Evolutionary conservation across 2,888 invertebrate genomes (phyloP).

Genomic region (Sericinus montela): DNA sequence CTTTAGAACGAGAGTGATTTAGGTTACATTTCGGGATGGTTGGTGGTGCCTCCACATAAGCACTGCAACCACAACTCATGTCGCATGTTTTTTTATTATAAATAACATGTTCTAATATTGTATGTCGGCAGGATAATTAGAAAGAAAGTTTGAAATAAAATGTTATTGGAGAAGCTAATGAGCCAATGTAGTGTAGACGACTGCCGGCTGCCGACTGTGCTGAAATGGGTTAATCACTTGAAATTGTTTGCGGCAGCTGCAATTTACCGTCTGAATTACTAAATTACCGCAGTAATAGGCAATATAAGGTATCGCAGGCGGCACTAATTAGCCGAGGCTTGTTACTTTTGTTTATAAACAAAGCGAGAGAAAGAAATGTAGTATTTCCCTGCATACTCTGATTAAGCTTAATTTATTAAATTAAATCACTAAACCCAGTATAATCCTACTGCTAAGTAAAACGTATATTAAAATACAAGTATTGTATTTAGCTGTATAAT

Average conservation of each 20-base stretch:
- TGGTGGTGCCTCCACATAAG: too few species aligned
- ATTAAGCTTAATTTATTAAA: too few species aligned
- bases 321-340: slow-evolving; percentile 34
- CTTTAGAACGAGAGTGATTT: too few species aligned
- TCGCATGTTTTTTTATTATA: too few species aligned
- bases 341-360: slow-evolving; percentile 23
- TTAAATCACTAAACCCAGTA: too few species aligned
- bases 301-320: slow-evolving; percentile 32
- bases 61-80: too few species aligned
- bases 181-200: slow-evolving; percentile 9
- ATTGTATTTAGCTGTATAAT: too few species aligned
- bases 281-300: slow-evolving; percentile 48
- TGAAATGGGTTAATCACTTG: slow-evolving; percentile 65
- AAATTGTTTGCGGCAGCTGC: slow-evolving; percentile 59
- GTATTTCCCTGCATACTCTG: neutral
- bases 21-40: too few species aligned
- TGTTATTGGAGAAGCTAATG: slow-evolving; percentile 14
- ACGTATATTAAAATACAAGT: too few species aligned
- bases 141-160: slow-evolving; percentile 2
- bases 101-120: too few species aligned
- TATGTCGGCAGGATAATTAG: too few species aligned
- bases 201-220: slow-evolving; percentile 9
- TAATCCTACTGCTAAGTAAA: too few species aligned
- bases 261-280: slow-evolving; percentile 66
- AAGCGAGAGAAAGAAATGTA: neutral